These are phyloP conservation scores for Baronia brevicornis DNA, from an alignment of 2,888 invertebrate species.

Conservation along the genomic window DNA sequence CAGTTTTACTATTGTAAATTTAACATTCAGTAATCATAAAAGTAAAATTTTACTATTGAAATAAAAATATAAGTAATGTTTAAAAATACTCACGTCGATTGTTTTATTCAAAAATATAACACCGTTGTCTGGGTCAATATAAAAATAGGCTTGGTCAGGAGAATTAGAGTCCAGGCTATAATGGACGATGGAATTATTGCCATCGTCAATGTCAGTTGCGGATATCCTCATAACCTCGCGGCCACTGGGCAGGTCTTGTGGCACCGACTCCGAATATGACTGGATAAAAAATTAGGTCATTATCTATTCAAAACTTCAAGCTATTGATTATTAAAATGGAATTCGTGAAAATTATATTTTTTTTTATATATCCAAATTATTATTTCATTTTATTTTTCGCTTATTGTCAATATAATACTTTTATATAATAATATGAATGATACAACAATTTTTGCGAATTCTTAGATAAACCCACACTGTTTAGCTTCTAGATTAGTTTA, in stretches of 20 bases:
- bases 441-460: too few species aligned
- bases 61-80: slow-evolving; percentile 9
- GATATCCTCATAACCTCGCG: slow-evolving; percentile 91
- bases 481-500: slow-evolving; percentile 24
- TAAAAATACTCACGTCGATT: slow-evolving; percentile 75
- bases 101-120: slow-evolving; percentile 84
- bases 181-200: slow-evolving; percentile 89
- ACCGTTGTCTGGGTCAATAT: slow-evolving; percentile 87
- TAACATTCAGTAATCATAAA: neutral
- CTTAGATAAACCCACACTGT: neutral
- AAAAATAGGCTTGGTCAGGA: slow-evolving; percentile 80
- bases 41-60: neutral
- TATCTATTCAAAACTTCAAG: slow-evolving; percentile 9
- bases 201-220: slow-evolving; percentile 94
- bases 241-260: slow-evolving; percentile 83
- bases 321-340: neutral
- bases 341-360: neutral
- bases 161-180: slow-evolving; percentile 77
- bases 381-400: too few species aligned
- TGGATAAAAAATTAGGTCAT: slow-evolving; percentile 34
- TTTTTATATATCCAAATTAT: slow-evolving; percentile 1
- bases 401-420: slow-evolving; percentile 2
- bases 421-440: slow-evolving; percentile 4
- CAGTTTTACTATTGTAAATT: neutral
- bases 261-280: slow-evolving; percentile 83